Evolutionary conservation across 1,140 invertebrate species (phyloP), one percentile per base, ranked within the genome.

Genomic region (Drosophila bifasciata): DNA sequence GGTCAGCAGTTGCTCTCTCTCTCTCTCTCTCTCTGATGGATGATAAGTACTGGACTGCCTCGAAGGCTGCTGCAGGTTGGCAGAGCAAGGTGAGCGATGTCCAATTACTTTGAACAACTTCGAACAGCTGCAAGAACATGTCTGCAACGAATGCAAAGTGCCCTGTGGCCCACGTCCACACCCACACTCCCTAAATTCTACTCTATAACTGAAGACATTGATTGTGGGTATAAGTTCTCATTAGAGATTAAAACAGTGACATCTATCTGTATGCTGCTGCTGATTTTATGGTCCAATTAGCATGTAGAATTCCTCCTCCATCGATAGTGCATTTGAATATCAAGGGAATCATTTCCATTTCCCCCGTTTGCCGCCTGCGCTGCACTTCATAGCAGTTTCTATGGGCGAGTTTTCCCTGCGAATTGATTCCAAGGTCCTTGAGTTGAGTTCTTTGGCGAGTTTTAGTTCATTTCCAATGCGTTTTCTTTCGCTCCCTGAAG

Each of bases 71-170:
- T 53, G 28, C 28, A 32, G 9, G 28, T 32, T 32, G 5, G 8
- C n/a, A 23, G 41, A 40, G 64, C 32, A 56, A 68, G 66, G 66
- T 68, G 66, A 68, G 50, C 49, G 63, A 44, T 69, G 66, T 69
- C 68, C 66, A 69, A 69, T 69, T 69, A 69, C 66, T 69, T 69
- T 48, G 63, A 68, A 69, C 66, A 69, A 68, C 43, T 69, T 69
- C 43, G 63, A 68, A 69, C 66, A 69, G 66, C 62, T 63, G 63
- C 62, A 69, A 68, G 66, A 63, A 63, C 66, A 56, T 69, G 66
- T 69, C 66, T 56, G 66, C 56, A 64, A 41, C 66, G 68, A 69
- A 69, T 68, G 66, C 66, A 68, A 68, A 68, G 62, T 68, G 50
- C 66, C 32, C 32, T 13, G 32, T 36, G 32, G 32, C 32, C 11